phyloP scores from a whole-genome alignment of 2,888 invertebrate species.

The Macroteleia sp. region DNA sequence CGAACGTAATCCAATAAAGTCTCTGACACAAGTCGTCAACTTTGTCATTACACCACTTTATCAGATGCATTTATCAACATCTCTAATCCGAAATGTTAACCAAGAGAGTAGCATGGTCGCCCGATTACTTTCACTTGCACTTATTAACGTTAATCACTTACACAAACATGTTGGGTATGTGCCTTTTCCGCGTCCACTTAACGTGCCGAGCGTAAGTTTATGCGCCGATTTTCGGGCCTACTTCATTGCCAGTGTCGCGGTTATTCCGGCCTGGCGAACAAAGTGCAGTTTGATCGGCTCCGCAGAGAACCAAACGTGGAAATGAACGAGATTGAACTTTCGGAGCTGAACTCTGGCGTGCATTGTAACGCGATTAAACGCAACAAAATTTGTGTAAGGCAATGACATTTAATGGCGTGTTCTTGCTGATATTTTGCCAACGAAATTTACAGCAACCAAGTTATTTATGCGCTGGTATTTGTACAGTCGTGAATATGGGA shows the following conservation, averaged over 20 bases:
- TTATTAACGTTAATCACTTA: conserved; percentile 24
- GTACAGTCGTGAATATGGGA: neutral
- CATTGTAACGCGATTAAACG: conserved; percentile 32
- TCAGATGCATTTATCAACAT: no score
- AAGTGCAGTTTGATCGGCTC: conserved; percentile 20
- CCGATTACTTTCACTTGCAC: conserved; percentile 36
- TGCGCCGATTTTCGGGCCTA: neutral
- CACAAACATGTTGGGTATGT: neutral
- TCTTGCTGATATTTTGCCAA: conserved; percentile 30
- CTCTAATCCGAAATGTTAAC: no score
- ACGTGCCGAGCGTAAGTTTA: neutral
- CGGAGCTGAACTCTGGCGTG: conserved; percentile 28
- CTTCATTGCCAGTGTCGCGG: conserved; percentile 22
- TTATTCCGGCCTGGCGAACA: conserved; percentile 11
- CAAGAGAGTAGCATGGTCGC: no score
- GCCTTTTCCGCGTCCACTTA: neutral
- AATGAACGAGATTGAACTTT: conserved; percentile 47
- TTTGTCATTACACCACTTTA: no score
- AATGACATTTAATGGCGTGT: conserved; percentile 26
- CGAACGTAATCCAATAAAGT: no score
- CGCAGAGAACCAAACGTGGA: conserved; percentile 27
- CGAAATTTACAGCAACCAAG: neutral
- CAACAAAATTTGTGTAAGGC: conserved; percentile 16
- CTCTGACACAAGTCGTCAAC: no score
- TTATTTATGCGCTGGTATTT: conserved; percentile 22